These are phyloP conservation scores for Stegophylla sp. DNA, from an alignment of 2,888 invertebrate genomes.

Conservation along the genomic window DNA sequence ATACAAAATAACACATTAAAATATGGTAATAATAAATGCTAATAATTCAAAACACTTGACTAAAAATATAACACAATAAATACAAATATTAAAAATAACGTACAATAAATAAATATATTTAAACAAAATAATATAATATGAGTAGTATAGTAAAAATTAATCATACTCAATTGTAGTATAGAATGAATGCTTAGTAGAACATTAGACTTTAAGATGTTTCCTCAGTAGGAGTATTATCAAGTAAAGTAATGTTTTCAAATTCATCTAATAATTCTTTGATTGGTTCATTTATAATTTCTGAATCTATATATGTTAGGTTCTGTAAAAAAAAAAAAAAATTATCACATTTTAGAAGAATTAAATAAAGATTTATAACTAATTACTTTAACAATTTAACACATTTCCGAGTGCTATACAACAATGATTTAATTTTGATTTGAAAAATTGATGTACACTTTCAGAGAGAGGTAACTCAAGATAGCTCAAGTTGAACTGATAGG, in stretches of 20 bases:
- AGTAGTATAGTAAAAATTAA: background rate
- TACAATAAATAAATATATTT: background rate
- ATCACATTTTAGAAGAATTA: too few species aligned
- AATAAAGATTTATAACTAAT: too few species aligned
- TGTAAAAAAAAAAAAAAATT: slow-evolving; percentile 63
- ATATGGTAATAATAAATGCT: background rate
- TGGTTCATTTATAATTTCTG: slow-evolving; percentile 65
- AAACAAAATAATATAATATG: background rate
- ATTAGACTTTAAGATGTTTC: background rate
- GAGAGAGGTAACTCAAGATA: too few species aligned
- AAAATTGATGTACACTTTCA: too few species aligned
- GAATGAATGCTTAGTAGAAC: background rate
- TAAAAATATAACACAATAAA: background rate
- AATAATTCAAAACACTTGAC: background rate
- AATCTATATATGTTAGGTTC: slow-evolving; percentile 65
- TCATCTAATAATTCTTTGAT: slow-evolving; percentile 64
- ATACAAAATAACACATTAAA: background rate
- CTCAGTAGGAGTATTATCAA: background rate
- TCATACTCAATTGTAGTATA: background rate
- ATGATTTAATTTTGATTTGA: too few species aligned
- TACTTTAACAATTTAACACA: too few species aligned
- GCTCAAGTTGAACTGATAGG: too few species aligned
- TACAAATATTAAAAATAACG: background rate
- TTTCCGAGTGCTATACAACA: too few species aligned
- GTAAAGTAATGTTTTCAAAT: slow-evolving; percentile 60